Percentiles rank a stretch among this genome's conserved stretches.
Evolutionary conservation across 2,113 vertebrate genomes (phyloP).

Genomic region (Gasterosteus aculeatus): DNA sequence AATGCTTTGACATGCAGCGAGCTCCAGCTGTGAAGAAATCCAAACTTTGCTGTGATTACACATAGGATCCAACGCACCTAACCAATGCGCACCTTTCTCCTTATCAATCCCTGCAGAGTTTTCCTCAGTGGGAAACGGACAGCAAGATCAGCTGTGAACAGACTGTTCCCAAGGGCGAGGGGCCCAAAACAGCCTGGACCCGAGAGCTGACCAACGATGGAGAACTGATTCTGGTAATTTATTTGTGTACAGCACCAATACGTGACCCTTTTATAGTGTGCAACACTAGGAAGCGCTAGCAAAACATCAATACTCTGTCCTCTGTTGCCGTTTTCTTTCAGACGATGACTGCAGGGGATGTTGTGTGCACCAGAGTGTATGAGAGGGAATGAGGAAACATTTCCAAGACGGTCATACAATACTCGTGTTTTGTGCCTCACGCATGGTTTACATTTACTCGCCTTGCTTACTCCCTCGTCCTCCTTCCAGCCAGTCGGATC

Average conservation of each 20-base stretch:
- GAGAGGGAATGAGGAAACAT: constrained; percentile 82
- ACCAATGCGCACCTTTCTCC: constrained; percentile 5
- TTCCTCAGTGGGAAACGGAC: constrained; percentile 89
- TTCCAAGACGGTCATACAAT: constrained; percentile 23
- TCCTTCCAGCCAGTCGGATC: constrained; percentile 28
- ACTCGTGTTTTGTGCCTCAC: constrained; percentile 40
- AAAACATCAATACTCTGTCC: constrained; percentile 7
- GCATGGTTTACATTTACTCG: constrained; percentile 54
- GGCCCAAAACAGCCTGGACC: constrained; percentile 89
- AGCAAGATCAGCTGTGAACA: constrained; percentile 92
- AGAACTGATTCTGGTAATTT: constrained; percentile 88
- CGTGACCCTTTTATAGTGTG: background rate
- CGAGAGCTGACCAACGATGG: constrained; percentile 90
- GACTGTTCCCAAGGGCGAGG: constrained; percentile 89
- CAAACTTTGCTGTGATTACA: constrained; percentile 2
- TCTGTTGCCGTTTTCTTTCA: constrained; percentile 71
- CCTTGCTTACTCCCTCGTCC: constrained; percentile 28
- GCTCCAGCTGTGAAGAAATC: constrained; percentile 10
- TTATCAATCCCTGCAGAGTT: constrained; percentile 79
- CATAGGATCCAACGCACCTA: constrained; percentile 6
- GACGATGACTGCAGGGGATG: constrained; percentile 90
- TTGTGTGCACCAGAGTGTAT: constrained; percentile 91
- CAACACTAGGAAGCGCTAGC: background rate
- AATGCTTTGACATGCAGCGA: constrained; percentile 10
- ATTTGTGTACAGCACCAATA: background rate